Conservation (phyloP, 2,113 vertebrate genomes). For the Poicephalus meyeri region DNA sequence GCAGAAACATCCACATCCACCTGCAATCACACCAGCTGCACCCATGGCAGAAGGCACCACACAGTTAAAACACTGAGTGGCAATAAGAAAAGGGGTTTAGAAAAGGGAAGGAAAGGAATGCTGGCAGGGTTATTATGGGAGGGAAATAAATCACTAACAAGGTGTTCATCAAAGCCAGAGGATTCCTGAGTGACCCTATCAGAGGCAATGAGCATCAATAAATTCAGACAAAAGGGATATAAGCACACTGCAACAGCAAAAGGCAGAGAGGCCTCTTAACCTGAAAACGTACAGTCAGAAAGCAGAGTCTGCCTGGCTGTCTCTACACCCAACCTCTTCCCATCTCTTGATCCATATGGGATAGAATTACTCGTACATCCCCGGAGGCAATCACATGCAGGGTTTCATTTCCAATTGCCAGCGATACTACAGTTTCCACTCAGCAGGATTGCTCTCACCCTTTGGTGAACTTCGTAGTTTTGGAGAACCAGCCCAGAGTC, state of each 20-base stretch:
- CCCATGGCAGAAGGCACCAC: fast-evolving
- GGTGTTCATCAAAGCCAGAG: background rate
- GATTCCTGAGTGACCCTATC: background rate
- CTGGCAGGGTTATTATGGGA: background rate
- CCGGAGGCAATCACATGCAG: background rate
- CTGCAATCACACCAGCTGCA: background rate
- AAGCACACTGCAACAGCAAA: background rate
- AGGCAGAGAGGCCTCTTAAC: background rate
- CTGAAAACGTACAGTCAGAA: background rate
- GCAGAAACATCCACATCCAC: background rate
- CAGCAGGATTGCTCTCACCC: constrained; percentile 6
- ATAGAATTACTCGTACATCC: background rate
- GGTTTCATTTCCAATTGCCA: background rate
- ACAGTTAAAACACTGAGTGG: background rate
- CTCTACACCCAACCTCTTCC: background rate
- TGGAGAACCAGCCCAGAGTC: background rate
- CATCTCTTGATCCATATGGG: background rate
- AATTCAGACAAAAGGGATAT: background rate
- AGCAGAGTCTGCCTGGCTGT: background rate
- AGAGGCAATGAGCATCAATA: background rate
- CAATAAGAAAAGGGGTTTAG: background rate
- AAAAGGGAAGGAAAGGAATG: background rate
- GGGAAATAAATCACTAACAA: background rate
- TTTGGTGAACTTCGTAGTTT: background rate
- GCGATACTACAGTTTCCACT: background rate